Percentiles rank a stretch among this genome's conserved stretches.
phyloP scores from a whole-genome alignment of 2,113 vertebrate species.

The Pterocles orientalis region DNA sequence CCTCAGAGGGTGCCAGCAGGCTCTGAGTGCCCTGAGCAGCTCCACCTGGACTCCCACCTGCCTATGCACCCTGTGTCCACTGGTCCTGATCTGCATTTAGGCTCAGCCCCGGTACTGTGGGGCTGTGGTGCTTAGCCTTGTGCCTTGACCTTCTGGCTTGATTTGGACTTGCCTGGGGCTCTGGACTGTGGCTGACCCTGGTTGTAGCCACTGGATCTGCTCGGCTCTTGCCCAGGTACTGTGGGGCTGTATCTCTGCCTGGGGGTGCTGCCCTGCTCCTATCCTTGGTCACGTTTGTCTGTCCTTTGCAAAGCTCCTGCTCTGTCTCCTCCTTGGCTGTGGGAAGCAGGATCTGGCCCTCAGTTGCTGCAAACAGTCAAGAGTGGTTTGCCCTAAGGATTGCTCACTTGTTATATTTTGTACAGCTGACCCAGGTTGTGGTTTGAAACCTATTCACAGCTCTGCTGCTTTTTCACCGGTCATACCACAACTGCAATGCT shows the following conservation, averaged over 20 bases:
- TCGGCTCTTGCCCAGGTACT: background rate
- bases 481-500: background rate
- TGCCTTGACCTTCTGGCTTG: background rate
- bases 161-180: background rate
- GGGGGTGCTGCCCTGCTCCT: background rate
- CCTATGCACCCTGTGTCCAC: rapidly evolving
- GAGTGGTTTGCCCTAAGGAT: background rate
- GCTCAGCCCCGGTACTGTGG: background rate
- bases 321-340: background rate
- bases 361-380: background rate
- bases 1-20: background rate
- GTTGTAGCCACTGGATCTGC: background rate
- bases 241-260: background rate
- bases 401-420: background rate
- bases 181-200: background rate
- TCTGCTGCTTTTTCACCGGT: background rate
- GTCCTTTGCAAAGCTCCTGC: background rate
- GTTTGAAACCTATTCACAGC: background rate
- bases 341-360: background rate
- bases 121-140: background rate
- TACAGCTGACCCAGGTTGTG: background rate
- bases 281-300: background rate
- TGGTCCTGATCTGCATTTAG: background rate
- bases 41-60: background rate
- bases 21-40: background rate